Conservation (phyloP, 2,797 vertebrate genomes). For the Molossus molossus region DNA sequence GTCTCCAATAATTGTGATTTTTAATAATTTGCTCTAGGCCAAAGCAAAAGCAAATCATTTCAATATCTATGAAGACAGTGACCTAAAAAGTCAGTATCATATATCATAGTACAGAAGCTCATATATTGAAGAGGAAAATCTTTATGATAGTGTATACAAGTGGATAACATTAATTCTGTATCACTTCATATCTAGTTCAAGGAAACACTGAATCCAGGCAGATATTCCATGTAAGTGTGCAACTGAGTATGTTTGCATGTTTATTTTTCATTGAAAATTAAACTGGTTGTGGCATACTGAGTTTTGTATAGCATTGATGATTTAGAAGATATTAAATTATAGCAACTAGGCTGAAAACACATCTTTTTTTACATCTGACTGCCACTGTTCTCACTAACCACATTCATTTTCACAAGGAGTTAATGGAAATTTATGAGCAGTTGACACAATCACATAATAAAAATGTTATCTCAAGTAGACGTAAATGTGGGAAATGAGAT, state of each 20-base stretch:
- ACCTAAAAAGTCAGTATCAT: not conserved
- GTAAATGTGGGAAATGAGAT: constrained; percentile 16
- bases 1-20: not conserved
- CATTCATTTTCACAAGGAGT: constrained; percentile 19
- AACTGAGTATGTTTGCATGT: not conserved
- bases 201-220: not conserved
- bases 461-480: constrained; percentile 23
- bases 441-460: not conserved
- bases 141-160: not conserved
- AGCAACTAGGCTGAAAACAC: constrained; percentile 21
- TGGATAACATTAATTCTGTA: not conserved
- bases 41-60: constrained; percentile 17
- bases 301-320: not conserved
- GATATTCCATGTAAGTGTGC: not conserved
- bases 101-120: not conserved
- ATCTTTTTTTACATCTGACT: not conserved
- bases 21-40: not conserved
- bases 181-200: not conserved
- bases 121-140: not conserved
- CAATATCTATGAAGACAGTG: not conserved
- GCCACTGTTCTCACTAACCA: not conserved
- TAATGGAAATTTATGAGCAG: constrained; percentile 43
- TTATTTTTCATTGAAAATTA: constrained; percentile 24
- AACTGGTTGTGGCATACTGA: not conserved
- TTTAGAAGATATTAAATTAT: constrained; percentile 23